phyloP scores from a whole-genome alignment of 2,113 vertebrate species.

The Cyrtonyx montezumae region DNA sequence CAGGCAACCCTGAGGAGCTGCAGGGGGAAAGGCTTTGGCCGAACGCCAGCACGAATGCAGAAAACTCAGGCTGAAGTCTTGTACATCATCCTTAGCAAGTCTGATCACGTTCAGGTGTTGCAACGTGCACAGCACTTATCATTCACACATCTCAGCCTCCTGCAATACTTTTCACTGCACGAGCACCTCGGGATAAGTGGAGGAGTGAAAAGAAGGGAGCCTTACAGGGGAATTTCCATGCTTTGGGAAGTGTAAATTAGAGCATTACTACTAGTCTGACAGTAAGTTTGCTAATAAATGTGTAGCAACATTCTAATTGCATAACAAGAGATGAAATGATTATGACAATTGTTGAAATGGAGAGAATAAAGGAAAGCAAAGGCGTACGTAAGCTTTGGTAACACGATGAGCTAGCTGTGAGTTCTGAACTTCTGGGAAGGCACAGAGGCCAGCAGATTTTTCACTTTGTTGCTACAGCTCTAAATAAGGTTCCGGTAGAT shows the following conservation, averaged over 20 bases:
- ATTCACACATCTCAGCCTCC: constrained; percentile 8
- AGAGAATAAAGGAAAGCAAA: constrained; percentile 9
- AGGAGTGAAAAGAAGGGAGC: constrained; percentile 50
- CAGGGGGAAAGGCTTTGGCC: neutral
- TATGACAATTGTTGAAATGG: constrained; percentile 12
- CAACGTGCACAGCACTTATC: neutral
- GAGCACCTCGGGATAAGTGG: neutral
- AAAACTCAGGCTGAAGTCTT: neutral
- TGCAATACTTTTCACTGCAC: neutral
- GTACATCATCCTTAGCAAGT: neutral
- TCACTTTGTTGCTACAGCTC: neutral
- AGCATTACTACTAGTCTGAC: constrained; percentile 56
- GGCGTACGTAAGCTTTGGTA: neutral
- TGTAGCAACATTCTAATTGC: constrained; percentile 62
- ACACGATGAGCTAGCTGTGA: neutral
- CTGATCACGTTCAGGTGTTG: neutral
- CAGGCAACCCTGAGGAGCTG: neutral
- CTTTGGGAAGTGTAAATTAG: constrained; percentile 69
- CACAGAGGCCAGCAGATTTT: neutral
- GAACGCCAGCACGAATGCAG: neutral
- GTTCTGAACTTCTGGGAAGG: neutral
- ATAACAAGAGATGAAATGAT: constrained; percentile 15
- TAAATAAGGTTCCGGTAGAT: neutral
- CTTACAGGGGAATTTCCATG: constrained; percentile 41
- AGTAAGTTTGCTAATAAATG: constrained; percentile 54